A percentile compares a stretch with the other conserved stretches of the same genome.
Conservation (phyloP, 2,888 invertebrate species). For the Volucella inflata region DNA sequence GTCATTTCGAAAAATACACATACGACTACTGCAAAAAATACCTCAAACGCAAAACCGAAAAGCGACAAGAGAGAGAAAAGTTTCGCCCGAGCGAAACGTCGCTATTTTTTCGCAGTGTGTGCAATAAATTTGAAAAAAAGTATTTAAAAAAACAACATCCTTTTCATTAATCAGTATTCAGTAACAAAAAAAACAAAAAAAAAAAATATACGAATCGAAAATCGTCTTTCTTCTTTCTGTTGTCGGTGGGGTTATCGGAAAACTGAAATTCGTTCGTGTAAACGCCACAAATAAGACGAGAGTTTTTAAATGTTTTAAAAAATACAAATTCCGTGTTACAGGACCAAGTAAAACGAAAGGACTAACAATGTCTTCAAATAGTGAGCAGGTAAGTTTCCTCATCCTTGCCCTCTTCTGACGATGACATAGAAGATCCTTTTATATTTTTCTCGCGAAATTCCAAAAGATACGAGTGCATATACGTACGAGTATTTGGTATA, state of each 20-base stretch:
- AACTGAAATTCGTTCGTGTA: conserved; percentile 24
- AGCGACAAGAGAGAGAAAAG: conserved; percentile 74
- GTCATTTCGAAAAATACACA: conserved; percentile 74
- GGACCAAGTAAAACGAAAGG: conserved; percentile 49
- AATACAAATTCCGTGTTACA: conserved; percentile 33
- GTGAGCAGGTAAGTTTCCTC: conserved; percentile 70
- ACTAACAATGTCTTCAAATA: conserved; percentile 72
- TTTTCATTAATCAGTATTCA: conserved; percentile 25
- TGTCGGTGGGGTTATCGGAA: conserved; percentile 10
- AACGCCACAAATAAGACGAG: conserved; percentile 47
- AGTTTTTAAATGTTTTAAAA: conserved; percentile 62
- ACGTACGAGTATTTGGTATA: too few species aligned
- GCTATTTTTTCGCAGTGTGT: conserved; percentile 74
- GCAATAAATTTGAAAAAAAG: conserved; percentile 56
- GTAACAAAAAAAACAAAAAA: conserved; percentile 3
- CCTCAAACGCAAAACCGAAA: conserved; percentile 61
- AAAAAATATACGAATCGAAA: conserved; percentile 19
- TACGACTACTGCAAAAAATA: conserved; percentile 50
- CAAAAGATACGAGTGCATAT: conserved; percentile 41
- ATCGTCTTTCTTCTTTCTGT: background rate
- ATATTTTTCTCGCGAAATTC: conserved; percentile 26
- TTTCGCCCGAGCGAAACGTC: conserved; percentile 76
- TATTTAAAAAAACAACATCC: conserved; percentile 23
- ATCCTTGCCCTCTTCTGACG: too few species aligned
- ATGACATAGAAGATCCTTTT: conserved; percentile 17